phyloP scores from a whole-genome alignment of 1,140 invertebrate species.

The Heterodera schachtii region DNA sequence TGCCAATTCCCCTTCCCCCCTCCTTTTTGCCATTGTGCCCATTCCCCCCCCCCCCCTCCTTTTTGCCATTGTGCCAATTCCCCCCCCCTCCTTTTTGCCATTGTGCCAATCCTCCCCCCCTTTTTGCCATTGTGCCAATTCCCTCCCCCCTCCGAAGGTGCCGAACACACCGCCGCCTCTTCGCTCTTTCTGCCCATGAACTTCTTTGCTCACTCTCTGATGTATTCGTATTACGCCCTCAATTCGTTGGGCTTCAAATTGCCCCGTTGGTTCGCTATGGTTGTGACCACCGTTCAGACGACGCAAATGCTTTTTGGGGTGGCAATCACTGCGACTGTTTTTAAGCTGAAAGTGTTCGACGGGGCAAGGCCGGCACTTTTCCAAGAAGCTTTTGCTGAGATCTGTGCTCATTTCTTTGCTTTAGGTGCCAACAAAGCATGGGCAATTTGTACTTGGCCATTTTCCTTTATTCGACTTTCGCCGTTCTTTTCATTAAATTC shows the following conservation, averaged over 20 bases:
- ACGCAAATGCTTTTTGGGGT: conserved; percentile 77
- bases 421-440: conserved; percentile 43
- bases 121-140: conserved; percentile 72
- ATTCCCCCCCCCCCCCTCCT: too few species aligned
- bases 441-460: conserved; percentile 37
- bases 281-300: conserved; percentile 87
- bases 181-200: conserved; percentile 89
- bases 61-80: too few species aligned
- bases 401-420: background rate
- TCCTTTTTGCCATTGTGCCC: too few species aligned
- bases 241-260: conserved; percentile 83
- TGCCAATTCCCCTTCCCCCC: too few species aligned
- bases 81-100: conserved; percentile 68
- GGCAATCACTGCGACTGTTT: conserved; percentile 71
- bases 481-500: conserved; percentile 37
- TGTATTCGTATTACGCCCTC: conserved; percentile 92
- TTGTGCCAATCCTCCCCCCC: conserved; percentile 76
- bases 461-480: conserved; percentile 39
- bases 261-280: conserved; percentile 81
- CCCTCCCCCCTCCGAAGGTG: background rate
- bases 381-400: too few species aligned
- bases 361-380: background rate
- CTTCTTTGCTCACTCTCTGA: conserved; percentile 91
- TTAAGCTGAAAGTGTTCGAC: conserved; percentile 51
- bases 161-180: conserved; percentile 40